phyloP scores from a whole-genome alignment of 1,140 invertebrate genomes.

The Drosophila lacertosa region DNA sequence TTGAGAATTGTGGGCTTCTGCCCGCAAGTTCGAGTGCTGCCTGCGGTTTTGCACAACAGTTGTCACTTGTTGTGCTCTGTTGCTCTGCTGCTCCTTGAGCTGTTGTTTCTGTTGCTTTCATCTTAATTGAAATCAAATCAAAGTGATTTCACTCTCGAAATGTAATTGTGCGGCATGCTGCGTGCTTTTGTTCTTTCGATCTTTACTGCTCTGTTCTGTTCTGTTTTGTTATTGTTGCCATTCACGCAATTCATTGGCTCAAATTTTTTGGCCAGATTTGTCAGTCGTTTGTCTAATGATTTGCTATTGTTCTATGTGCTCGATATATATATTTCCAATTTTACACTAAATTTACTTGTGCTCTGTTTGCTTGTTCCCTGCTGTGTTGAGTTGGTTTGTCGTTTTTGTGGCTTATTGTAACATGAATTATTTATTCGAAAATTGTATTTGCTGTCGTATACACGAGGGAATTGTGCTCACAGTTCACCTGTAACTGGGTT shows the following conservation, averaged over 20 bases:
- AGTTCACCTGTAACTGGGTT: conserved; percentile 3
- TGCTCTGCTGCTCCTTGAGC: conserved; percentile 10
- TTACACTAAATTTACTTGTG: conserved; percentile 67
- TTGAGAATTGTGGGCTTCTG: conserved; percentile 24
- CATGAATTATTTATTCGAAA: conserved; percentile 73
- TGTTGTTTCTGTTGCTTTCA: conserved; percentile 53
- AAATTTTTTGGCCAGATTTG: conserved; percentile 18
- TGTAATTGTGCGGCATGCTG: conserved; percentile 66
- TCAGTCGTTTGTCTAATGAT: conserved; percentile 58
- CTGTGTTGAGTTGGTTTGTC: conserved; percentile 24
- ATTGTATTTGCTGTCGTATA: conserved; percentile 45
- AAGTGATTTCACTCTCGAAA: conserved; percentile 75
- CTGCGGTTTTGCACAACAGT: conserved; percentile 39
- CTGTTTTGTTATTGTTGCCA: conserved; percentile 56
- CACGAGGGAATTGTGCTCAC: conserved; percentile 25
- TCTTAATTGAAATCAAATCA: conserved; percentile 83
- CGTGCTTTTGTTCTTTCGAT: conserved; percentile 44
- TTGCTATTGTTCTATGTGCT: conserved; percentile 54
- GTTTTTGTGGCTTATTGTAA: conserved; percentile 59
- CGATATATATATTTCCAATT: conserved; percentile 40
- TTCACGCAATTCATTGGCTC: conserved; percentile 27
- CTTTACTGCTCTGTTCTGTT: too few species aligned
- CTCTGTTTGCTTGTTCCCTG: background rate
- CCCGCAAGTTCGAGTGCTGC: conserved; percentile 46
- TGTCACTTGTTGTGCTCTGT: conserved; percentile 35